Evolutionary conservation across 2,888 invertebrate species (phyloP).

Genomic region (Cryptophagus acutangulus): DNA sequence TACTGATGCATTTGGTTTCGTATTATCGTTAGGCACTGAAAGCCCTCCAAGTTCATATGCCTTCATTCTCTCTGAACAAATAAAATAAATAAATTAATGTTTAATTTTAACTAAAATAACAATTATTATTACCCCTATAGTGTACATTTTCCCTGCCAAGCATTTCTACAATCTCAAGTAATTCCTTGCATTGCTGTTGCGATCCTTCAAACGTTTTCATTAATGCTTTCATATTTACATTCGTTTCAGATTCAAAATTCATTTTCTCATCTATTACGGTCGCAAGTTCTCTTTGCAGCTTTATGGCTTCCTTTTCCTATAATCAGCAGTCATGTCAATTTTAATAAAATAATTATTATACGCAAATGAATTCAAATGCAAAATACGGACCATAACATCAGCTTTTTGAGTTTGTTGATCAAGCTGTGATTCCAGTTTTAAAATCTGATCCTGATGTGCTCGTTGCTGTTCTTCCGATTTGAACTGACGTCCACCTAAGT

Average conservation of each 20-base stretch:
- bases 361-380: slow-evolving; percentile 19
- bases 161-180: slow-evolving; percentile 33
- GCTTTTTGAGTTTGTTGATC: slow-evolving; percentile 30
- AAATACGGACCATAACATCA: slow-evolving; percentile 19
- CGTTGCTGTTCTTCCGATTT: slow-evolving; percentile 35
- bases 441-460: slow-evolving; percentile 32
- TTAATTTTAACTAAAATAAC: not conserved
- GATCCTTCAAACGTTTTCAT: slow-evolving; percentile 32
- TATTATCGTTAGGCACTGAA: too few relatives aligned
- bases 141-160: slow-evolving; percentile 36
- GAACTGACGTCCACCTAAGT: slow-evolving; percentile 27
- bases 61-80: not conserved
- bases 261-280: slow-evolving; percentile 24
- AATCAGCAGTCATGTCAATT: not conserved
- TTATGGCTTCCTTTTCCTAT: slow-evolving; percentile 32
- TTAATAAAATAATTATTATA: slow-evolving; percentile 6
- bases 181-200: slow-evolving; percentile 36
- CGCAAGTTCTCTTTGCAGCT: slow-evolving; percentile 30
- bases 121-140: slow-evolving; percentile 29
- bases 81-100: not conserved
- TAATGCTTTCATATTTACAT: slow-evolving; percentile 25
- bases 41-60: not conserved
- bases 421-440: slow-evolving; percentile 29
- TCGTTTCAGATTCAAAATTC: slow-evolving; percentile 28
- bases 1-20: too few relatives aligned